A percentile compares a stretch with the other conserved stretches of the same genome.
These are phyloP conservation scores for Oreochromis aureus DNA, from an alignment of 2,113 vertebrate genomes.

Conservation along the genomic window DNA sequence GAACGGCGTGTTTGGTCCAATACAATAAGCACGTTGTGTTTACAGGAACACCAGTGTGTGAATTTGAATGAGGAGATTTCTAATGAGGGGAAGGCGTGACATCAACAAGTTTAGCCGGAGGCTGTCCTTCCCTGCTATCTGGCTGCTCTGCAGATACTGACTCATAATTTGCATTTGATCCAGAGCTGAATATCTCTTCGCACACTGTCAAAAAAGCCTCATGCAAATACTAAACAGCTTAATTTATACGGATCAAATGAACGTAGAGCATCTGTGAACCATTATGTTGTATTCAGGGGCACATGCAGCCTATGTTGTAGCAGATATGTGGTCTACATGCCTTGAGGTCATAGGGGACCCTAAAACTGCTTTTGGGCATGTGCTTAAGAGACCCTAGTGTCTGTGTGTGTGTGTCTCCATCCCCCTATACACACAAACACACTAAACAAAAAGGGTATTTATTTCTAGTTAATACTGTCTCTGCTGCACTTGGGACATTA, in stretches of 20 bases:
- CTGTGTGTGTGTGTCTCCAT: neutral
- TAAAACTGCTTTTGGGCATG: neutral
- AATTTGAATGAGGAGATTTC: slow-evolving; percentile 39
- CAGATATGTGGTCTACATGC: neutral
- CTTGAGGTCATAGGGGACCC: neutral
- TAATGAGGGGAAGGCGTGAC: slow-evolving; percentile 55
- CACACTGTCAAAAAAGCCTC: neutral
- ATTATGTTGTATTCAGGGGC: neutral
- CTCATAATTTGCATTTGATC: slow-evolving; percentile 45
- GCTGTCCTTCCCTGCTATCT: slow-evolving; percentile 30
- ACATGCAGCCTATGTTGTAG: neutral
- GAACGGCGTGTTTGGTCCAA: slow-evolving; percentile 13
- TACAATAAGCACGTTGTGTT: slow-evolving; percentile 34
- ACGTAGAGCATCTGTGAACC: neutral
- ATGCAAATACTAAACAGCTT: slow-evolving; percentile 18
- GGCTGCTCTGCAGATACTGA: slow-evolving; percentile 41
- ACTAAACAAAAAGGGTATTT: neutral
- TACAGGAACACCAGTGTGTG: slow-evolving; percentile 28
- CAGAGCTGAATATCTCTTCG: neutral
- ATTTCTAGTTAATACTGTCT: neutral
- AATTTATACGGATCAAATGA: neutral
- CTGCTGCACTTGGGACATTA: neutral
- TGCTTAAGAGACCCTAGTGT: neutral
- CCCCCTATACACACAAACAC: neutral
- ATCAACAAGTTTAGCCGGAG: slow-evolving; percentile 63